Base-by-base conservation (phyloP, 2,113 vertebrate species). In the Symphodus melops region DNA sequence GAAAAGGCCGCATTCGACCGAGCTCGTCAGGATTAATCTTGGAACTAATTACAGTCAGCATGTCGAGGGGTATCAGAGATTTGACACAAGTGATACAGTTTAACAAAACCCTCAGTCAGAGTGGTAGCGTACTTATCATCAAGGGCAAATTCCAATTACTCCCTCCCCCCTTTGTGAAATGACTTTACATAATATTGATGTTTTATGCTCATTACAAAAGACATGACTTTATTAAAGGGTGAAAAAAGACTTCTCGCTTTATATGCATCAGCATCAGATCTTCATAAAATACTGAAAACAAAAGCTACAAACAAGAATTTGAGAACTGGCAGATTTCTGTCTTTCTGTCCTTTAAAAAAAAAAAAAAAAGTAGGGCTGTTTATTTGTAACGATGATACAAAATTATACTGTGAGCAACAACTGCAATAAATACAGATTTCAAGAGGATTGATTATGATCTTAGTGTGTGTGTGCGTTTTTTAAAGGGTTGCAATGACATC, bases 31-130 rank as follows among this genome's bases (percentile, higher is more conserved):
- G 85, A 91, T 93, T 94, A 94, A 95, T 95, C 90, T 92, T 79
- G 84, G 85, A 88, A 82, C 89, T 95, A 96, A 96, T 96, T 95
- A 95, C 92, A 84, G 86, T 68, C 82, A 81, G 68, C 88, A 93
- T 92, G 91, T 88, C 55, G 74, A 83, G 63, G 87, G 89, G 91
- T 86, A 80, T 84, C 51, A 77, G 84, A 92, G 92, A 93, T 92
- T 91, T 93, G 85, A 93, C 92, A 94, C 86, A 89, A 91, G 80
- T 88, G 91, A 94, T 94, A 93, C 86, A 91, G 79, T 86, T 85
- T 46, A 82, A 92, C 93, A 93, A 92, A 92, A 89, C 44, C 75
- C 51, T 33, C 82, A 84, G 92, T 93, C 93, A 92, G 54, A 78
- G 54, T 1, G 1, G 58, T 0, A 2, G 51, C 51, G 20, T 10